phyloP scores from a whole-genome alignment of 2,888 invertebrate species.

The Gnatocerus cornutus region DNA sequence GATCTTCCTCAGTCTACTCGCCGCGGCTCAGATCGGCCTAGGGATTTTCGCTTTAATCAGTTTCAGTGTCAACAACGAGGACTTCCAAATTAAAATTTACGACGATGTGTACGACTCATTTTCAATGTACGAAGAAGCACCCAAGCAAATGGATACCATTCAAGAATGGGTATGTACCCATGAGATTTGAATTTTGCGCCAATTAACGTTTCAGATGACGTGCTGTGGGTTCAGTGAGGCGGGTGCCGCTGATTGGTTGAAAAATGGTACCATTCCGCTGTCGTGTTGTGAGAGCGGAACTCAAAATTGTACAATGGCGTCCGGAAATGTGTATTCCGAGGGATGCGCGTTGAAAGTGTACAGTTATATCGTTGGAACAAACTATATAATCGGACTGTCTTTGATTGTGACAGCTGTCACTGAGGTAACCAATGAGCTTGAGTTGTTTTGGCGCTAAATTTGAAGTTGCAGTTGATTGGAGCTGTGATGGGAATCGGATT shows the following conservation, averaged over 20 bases:
- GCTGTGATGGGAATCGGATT: slow-evolving; percentile 52
- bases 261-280: slow-evolving; percentile 31
- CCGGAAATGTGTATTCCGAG: slow-evolving; percentile 25
- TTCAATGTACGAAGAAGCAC: slow-evolving; percentile 37
- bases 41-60: slow-evolving; percentile 51
- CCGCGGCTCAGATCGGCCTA: slow-evolving; percentile 55
- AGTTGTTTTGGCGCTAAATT: not conserved
- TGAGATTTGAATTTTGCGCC: not conserved
- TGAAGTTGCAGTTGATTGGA: slow-evolving; percentile 49
- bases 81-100: slow-evolving; percentile 38
- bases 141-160: slow-evolving; percentile 46
- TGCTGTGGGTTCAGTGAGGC: slow-evolving; percentile 53
- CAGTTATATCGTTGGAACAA: slow-evolving; percentile 47
- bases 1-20: slow-evolving; percentile 54
- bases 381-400: slow-evolving; percentile 51
- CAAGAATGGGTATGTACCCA: slow-evolving; percentile 15
- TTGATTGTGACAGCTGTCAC: slow-evolving; percentile 49
- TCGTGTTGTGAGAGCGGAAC: slow-evolving; percentile 35
- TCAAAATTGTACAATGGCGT: slow-evolving; percentile 15
- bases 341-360: slow-evolving; percentile 46
- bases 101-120: slow-evolving; percentile 44
- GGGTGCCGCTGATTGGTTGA: slow-evolving; percentile 42
- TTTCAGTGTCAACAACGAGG: slow-evolving; percentile 21
- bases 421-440: slow-evolving; percentile 47
- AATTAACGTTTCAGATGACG: slow-evolving; percentile 46